Base-by-base conservation (phyloP, 2,888 invertebrate species). In the Drosophila longiperda region DNA sequence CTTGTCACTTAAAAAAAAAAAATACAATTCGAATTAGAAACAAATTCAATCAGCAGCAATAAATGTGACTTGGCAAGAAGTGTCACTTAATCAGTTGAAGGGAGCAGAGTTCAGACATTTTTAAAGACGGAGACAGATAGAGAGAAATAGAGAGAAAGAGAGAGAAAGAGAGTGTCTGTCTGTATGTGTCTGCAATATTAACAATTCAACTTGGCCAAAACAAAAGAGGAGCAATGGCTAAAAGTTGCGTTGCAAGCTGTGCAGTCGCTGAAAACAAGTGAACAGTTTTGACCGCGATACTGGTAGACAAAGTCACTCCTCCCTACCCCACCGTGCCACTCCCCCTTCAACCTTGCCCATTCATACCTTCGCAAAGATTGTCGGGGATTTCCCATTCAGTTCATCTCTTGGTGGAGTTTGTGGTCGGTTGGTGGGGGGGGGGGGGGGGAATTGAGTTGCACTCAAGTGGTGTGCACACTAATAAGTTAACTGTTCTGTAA, bases 401-500 rank as follows among this genome's bases (percentile, higher is more conserved):
- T n/a, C 40, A 40, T 40, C n/a, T 40, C n/a, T 40, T 40, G 40
- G 9, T 17, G n/a, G n/a, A 23, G 45, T 8, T 45, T 23, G 15
- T 1, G 23, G 45, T 7, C 23, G 20, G 29, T 5, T 29, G 26
- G 23, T 26, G 26, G 12, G 7, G 12, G 20, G 20, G 20, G 2
- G 50, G 20, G 29, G n/a, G 12, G 12, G 33, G 4, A 11, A 6
- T 38, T 17, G 6, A 17, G 11, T 17, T 2, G 4, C 8, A 42
- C 42, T 68, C 70, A 75, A 76, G 71, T 76, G 73, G 65, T 53
- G 33, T 49, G 12, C 64, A 61, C 65, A 61, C 73, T 78, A 85
- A 80, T 85, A 83, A 88, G 78, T 80, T 88, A 85, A 85, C 81
- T 83, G 73, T 70, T 65, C 78, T 64, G 75, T 73, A 83, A 86